phyloP scores from a whole-genome alignment of 2,797 vertebrate genomes.

The Serranus cabrilla region DNA sequence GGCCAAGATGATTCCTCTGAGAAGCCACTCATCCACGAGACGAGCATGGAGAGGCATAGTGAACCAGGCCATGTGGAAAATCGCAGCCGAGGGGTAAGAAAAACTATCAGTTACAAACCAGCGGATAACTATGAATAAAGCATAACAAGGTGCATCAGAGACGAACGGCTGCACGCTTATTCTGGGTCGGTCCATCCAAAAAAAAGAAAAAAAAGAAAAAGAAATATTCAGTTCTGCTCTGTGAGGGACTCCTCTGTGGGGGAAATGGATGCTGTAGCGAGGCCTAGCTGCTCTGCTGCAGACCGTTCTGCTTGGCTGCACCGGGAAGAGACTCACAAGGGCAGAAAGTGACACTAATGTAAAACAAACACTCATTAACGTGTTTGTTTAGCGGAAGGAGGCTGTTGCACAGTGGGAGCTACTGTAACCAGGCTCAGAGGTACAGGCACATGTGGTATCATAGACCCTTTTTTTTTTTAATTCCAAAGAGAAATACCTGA shows the following conservation, averaged over 20 bases:
- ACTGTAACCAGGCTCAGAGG: slow-evolving; percentile 46
- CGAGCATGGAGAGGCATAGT: slow-evolving; percentile 68
- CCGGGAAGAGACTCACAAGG: slow-evolving; percentile 56
- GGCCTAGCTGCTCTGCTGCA: slow-evolving; percentile 30
- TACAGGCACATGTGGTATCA: slow-evolving; percentile 1
- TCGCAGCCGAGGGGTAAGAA: slow-evolving; percentile 77
- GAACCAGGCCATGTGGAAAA: slow-evolving; percentile 86
- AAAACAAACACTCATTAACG: slow-evolving; percentile 82
- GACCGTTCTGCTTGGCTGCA: slow-evolving; percentile 68
- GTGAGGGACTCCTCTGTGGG: slow-evolving; percentile 20
- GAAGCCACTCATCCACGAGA: slow-evolving; percentile 72
- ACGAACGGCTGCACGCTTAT: slow-evolving; percentile 12
- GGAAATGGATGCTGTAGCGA: slow-evolving; percentile 38
- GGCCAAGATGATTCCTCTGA: slow-evolving; percentile 72
- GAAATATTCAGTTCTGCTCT: slow-evolving; percentile 10
- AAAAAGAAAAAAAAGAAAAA: slow-evolving; percentile 1
- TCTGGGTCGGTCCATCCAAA: slow-evolving; percentile 7
- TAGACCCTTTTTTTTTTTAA: slow-evolving; percentile 5
- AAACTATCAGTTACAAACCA: slow-evolving; percentile 84
- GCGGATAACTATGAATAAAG: slow-evolving; percentile 73
- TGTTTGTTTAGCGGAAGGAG: slow-evolving; percentile 71
- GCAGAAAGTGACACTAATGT: slow-evolving; percentile 84
- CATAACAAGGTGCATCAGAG: slow-evolving; percentile 41
- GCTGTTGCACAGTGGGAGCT: slow-evolving; percentile 52
- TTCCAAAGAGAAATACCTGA: slow-evolving; percentile 8